Evolutionary conservation across 2,888 invertebrate species (phyloP).

Genomic region (Odontocerum albicorne): DNA sequence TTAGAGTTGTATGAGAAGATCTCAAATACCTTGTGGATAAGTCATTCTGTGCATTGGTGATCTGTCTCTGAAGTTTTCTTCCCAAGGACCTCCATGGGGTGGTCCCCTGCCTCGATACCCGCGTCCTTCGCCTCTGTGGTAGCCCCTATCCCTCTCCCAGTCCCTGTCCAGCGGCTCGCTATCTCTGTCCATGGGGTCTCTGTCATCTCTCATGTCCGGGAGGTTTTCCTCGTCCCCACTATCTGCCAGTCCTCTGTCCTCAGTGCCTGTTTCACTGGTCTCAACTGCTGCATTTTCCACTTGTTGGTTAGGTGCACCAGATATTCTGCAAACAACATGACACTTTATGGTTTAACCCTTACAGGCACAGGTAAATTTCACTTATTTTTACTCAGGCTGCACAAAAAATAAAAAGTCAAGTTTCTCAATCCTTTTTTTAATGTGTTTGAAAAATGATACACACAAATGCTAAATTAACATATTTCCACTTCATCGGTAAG

Average conservation of each 20-base stretch:
- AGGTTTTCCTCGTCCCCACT: background rate
- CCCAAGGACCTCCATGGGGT: slow-evolving; percentile 39
- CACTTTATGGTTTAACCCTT: too few species aligned
- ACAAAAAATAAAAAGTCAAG: too few species aligned
- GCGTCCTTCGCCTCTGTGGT: background rate
- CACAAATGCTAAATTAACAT: too few species aligned
- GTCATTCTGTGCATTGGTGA: slow-evolving; percentile 45
- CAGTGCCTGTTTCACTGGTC: background rate
- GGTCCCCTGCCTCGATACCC: background rate
- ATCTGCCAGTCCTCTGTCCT: background rate
- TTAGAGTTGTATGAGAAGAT: background rate
- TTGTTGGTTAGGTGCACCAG: slow-evolving; percentile 50
- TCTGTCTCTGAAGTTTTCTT: slow-evolving; percentile 46
- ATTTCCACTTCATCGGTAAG: too few species aligned
- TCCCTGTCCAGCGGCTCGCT: too few species aligned
- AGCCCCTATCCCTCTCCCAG: background rate
- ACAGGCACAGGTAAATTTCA: too few species aligned
- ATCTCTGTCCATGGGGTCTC: background rate
- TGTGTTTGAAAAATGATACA: too few species aligned
- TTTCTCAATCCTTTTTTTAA: too few species aligned
- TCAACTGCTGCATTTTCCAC: background rate
- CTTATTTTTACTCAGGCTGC: too few species aligned
- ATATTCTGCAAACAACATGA: too few species aligned
- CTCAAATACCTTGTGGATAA: background rate
- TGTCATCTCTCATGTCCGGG: background rate